These are phyloP conservation scores for Neosilurus mollespiculum DNA, from an alignment of 2,797 vertebrate genomes.

Conservation along the genomic window DNA sequence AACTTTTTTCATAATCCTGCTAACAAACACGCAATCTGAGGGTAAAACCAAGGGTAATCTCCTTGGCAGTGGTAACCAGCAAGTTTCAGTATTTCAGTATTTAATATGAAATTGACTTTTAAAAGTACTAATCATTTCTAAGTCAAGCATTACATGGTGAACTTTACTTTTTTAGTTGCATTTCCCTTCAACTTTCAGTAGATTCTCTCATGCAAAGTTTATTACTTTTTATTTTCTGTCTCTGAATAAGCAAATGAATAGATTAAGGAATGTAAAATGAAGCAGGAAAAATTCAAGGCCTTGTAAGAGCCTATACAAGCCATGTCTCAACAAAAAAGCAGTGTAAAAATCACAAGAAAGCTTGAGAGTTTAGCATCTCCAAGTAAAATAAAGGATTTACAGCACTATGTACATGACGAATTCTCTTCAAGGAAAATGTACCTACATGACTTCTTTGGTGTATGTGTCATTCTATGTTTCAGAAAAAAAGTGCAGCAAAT, in stretches of 20 bases:
- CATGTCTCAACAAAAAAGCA: conserved; percentile 7
- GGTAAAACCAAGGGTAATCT: too few species aligned
- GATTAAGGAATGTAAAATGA: conserved; percentile 24
- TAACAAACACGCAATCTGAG: too few species aligned
- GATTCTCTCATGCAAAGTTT: neutral
- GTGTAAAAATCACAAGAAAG: conserved; percentile 40
- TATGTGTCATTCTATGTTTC: neutral
- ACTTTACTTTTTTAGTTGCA: neutral
- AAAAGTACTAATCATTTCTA: neutral
- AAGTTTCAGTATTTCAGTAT: neutral
- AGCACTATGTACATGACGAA: conserved; percentile 32
- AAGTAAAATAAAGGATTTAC: conserved; percentile 35
- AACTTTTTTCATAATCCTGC: too few species aligned
- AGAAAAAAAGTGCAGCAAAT: neutral
- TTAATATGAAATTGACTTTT: neutral
- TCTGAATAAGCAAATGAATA: conserved; percentile 44
- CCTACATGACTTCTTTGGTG: neutral
- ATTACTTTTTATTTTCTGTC: neutral
- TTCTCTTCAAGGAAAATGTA: neutral
- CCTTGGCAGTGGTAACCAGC: too few species aligned
- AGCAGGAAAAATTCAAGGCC: neutral
- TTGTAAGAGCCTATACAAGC: conserved; percentile 19
- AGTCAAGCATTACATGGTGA: neutral
- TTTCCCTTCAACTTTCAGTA: neutral
- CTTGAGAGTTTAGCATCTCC: conserved; percentile 21